Evolutionary conservation across 2,888 invertebrate genomes (phyloP).

Genomic region (Hydropsyche betteni): DNA sequence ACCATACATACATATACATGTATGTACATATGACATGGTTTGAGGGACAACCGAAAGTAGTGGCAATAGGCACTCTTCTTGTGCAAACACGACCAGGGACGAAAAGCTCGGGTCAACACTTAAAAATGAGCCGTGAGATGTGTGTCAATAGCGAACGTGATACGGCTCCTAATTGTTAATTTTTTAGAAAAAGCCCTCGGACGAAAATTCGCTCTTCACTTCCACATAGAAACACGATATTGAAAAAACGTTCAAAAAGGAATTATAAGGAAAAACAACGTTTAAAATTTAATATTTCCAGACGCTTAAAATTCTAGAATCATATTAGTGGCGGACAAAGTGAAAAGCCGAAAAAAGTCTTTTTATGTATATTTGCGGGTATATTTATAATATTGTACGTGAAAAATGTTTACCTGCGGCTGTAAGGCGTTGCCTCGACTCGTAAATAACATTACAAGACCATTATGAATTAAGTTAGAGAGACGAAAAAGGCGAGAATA

Average conservation of each 20-base stretch:
- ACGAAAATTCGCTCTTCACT: background rate
- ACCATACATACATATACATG: background rate
- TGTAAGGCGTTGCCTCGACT: constrained; percentile 1
- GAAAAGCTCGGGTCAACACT: constrained; percentile 40
- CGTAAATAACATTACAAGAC: constrained; percentile 31
- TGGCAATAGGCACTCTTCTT: constrained; percentile 1
- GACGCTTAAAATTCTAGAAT: too few species aligned
- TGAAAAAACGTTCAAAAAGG: too few species aligned
- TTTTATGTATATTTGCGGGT: background rate
- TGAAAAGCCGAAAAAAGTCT: too few species aligned
- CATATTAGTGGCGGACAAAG: too few species aligned
- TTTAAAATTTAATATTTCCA: too few species aligned
- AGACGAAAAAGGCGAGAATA: constrained; percentile 34
- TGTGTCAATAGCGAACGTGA: constrained; percentile 35
- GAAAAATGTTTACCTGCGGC: constrained; percentile 22
- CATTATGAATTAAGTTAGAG: constrained; percentile 34
- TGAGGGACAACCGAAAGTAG: background rate
- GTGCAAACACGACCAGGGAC: constrained; percentile 13
- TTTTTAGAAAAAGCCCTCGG: background rate
- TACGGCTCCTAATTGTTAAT: constrained; percentile 1
- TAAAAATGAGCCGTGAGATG: constrained; percentile 40
- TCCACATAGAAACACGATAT: too few species aligned
- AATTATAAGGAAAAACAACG: too few species aligned
- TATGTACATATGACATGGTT: background rate
- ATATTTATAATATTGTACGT: constrained; percentile 12